phyloP scores from a whole-genome alignment of 1,140 invertebrate genomes.

The Cherax destructor region DNA sequence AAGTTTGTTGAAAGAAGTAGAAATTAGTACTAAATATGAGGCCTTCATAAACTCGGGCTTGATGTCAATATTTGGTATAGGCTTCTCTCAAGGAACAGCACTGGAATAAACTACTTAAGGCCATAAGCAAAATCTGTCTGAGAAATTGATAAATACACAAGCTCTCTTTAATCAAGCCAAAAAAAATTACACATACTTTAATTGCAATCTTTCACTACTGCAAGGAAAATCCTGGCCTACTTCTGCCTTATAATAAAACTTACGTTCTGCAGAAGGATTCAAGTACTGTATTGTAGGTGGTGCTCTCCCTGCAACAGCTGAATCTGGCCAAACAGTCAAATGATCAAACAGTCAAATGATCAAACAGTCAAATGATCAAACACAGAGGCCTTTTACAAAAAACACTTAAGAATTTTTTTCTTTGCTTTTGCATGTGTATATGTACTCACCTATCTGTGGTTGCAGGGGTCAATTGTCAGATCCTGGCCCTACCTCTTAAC shows the following conservation, averaged over 20 bases:
- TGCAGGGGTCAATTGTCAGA: too few species aligned
- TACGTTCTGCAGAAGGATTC: constrained; percentile 69
- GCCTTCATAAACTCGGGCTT: too few species aligned
- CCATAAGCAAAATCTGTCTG: not conserved
- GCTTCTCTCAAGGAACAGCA: too few species aligned
- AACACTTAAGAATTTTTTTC: not conserved
- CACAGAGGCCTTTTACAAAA: constrained; percentile 4
- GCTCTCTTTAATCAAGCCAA: not conserved
- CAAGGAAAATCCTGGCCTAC: not conserved
- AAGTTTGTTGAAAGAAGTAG: too few species aligned
- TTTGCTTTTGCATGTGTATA: too few species aligned
- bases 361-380: constrained; percentile 46
- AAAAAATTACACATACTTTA: not conserved
- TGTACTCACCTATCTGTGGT: too few species aligned
- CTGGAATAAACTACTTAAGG: not conserved
- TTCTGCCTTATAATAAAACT: constrained; percentile 30
- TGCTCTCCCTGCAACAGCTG: constrained; percentile 64
- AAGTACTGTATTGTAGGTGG: constrained; percentile 67
- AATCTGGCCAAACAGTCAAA: constrained; percentile 50
- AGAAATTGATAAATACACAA: not conserved
- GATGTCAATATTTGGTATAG: too few species aligned
- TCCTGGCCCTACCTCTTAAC: too few species aligned
- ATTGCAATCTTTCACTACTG: not conserved
- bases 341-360: constrained; percentile 50
- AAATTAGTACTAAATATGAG: too few species aligned